Conservation (phyloP, 1,140 invertebrate genomes). For the Drosophila nigrodunni region DNA sequence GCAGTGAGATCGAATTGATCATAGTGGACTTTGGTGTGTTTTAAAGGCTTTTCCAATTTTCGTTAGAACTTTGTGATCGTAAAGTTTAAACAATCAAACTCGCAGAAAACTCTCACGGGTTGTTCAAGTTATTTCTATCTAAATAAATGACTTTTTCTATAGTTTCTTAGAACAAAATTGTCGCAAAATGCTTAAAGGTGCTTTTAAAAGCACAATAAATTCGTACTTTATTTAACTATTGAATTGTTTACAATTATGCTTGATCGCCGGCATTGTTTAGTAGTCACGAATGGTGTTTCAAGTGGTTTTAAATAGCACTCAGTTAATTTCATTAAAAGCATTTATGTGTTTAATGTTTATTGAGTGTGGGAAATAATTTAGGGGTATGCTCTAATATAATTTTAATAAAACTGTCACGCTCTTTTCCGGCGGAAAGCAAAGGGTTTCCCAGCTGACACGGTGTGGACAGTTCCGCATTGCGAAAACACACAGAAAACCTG, state of each 20-base stretch:
- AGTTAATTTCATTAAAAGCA: conserved; percentile 9
- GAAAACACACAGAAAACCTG: conserved; percentile 4
- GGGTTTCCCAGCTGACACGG: background rate
- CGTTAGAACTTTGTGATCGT: background rate
- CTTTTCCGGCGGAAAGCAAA: conserved; percentile 16
- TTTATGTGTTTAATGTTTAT: conserved; percentile 14
- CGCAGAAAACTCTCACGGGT: background rate
- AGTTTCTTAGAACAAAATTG: conserved; percentile 1
- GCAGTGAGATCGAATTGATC: too few relatives aligned
- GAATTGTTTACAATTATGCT: conserved; percentile 3
- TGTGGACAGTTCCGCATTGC: conserved; percentile 44
- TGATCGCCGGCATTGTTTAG: background rate
- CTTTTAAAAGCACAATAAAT: conserved; percentile 3
- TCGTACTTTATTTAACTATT: background rate
- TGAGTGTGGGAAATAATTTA: conserved; percentile 26
- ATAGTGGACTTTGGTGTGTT: background rate
- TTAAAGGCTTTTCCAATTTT: background rate
- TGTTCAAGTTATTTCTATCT: background rate
- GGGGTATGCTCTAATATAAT: conserved; percentile 3
- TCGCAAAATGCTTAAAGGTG: background rate
- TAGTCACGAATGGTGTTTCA: conserved; percentile 1
- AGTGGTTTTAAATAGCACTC: conserved; percentile 3
- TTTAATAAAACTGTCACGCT: conserved; percentile 48
- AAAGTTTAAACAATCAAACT: background rate
- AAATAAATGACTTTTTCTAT: background rate